Conservation (phyloP, 2,113 vertebrate genomes). For the Hyaena hyaena region DNA sequence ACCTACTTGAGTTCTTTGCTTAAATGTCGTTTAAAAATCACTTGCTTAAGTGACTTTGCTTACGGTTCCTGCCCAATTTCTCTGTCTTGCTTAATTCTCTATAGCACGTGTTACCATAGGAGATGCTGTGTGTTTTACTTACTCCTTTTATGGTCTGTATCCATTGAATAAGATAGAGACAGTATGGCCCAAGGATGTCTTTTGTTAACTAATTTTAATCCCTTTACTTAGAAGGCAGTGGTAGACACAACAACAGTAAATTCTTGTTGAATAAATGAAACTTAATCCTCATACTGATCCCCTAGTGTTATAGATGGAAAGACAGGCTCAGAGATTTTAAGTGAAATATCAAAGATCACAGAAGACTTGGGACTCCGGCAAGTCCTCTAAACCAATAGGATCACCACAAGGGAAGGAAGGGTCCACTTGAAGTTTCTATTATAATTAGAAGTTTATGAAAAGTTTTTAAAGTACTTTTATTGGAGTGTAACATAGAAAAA, state of each 20-base stretch:
- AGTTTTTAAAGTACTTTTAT: not conserved
- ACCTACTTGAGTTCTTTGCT: not conserved
- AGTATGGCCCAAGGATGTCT: not conserved
- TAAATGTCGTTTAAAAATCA: not conserved
- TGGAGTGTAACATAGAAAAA: not conserved
- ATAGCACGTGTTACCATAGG: not conserved
- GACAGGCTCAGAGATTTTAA: not conserved
- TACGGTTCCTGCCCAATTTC: not conserved
- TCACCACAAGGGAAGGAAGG: not conserved
- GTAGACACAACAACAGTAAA: not conserved
- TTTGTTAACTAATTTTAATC: not conserved
- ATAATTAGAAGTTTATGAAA: not conserved
- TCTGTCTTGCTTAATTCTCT: not conserved
- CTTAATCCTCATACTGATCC: not conserved
- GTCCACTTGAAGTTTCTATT: not conserved
- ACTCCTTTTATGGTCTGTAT: not conserved
- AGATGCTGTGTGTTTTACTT: not conserved
- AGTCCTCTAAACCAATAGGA: not conserved
- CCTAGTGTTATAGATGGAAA: not conserved
- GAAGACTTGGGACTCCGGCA: not conserved
- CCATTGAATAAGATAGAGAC: not conserved
- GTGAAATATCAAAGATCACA: not conserved
- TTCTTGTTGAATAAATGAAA: constrained; percentile 7
- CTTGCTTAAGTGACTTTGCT: not conserved
- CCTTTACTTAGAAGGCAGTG: not conserved